Percentiles rank a stretch among this genome's conserved stretches.
These are phyloP conservation scores for Hemiscyllium ocellatum DNA, from an alignment of 2,113 vertebrate species.

Conservation along the genomic window DNA sequence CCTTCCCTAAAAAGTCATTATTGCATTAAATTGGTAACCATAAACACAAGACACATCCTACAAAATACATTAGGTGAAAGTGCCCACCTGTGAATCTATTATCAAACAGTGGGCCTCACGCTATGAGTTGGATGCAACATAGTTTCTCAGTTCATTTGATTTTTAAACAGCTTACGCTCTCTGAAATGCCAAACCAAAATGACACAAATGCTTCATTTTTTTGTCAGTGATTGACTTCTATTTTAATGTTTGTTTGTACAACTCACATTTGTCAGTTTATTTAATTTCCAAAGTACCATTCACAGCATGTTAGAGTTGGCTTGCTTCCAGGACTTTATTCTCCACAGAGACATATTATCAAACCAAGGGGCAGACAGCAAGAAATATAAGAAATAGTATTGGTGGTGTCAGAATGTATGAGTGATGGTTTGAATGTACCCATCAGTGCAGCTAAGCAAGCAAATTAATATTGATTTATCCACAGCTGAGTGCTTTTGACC, in stretches of 20 bases:
- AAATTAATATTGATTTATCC: constrained; percentile 30
- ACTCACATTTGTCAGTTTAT: background rate
- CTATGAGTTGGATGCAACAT: background rate
- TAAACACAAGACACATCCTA: background rate
- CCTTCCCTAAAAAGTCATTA: no score
- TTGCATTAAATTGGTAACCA: background rate
- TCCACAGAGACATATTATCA: constrained; percentile 16
- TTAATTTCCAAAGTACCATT: background rate
- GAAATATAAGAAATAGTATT: constrained; percentile 26
- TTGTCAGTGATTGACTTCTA: background rate
- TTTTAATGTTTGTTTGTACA: background rate
- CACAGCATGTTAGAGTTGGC: background rate
- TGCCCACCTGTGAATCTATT: background rate
- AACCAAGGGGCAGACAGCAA: background rate
- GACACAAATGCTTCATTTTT: background rate
- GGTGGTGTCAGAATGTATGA: background rate
- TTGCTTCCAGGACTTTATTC: background rate
- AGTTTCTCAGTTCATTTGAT: background rate
- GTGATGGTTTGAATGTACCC: background rate
- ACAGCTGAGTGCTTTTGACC: constrained; percentile 19
- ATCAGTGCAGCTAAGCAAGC: background rate
- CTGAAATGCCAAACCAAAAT: background rate
- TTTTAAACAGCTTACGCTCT: background rate
- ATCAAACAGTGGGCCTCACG: background rate
- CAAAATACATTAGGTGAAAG: background rate